Evolutionary conservation across 2,888 invertebrate genomes (phyloP).

Genomic region (Dusona sp.): DNA sequence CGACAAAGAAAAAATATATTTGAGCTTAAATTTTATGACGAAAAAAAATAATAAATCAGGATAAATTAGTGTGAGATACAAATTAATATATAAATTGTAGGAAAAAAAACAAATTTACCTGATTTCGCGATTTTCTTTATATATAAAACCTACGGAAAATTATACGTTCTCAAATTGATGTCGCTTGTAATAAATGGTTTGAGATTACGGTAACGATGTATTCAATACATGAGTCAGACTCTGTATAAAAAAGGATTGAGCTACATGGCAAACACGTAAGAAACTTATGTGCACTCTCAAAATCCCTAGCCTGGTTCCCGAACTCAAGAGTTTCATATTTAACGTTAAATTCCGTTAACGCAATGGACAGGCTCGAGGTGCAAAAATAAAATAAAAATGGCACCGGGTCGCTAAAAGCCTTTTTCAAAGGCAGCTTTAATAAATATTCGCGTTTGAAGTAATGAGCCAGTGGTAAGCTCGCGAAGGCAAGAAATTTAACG

Average conservation of each 20-base stretch:
- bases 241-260: not conserved
- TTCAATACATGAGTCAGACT: not conserved
- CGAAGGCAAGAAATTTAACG: constrained; percentile 31
- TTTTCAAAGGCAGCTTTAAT: constrained; percentile 44
- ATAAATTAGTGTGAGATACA: no score
- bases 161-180: not conserved
- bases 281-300: not conserved
- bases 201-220: not conserved
- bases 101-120: constrained; percentile 1
- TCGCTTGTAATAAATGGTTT: not conserved
- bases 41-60: no score
- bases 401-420: constrained; percentile 24
- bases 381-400: constrained; percentile 14
- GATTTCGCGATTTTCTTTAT: not conserved
- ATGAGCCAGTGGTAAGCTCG: constrained; percentile 27
- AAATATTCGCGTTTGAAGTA: constrained; percentile 49
- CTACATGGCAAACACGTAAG: not conserved
- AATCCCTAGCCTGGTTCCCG: not conserved
- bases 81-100: not conserved
- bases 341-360: constrained; percentile 22
- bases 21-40: no score
- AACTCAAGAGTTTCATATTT: constrained; percentile 1
- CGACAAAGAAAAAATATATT: no score
- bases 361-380: not conserved
- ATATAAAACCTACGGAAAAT: not conserved